Evolutionary conservation across 2,797 vertebrate species (phyloP), one percentile per base, ranked within the genome.

Genomic region (Tragopan temminckii): DNA sequence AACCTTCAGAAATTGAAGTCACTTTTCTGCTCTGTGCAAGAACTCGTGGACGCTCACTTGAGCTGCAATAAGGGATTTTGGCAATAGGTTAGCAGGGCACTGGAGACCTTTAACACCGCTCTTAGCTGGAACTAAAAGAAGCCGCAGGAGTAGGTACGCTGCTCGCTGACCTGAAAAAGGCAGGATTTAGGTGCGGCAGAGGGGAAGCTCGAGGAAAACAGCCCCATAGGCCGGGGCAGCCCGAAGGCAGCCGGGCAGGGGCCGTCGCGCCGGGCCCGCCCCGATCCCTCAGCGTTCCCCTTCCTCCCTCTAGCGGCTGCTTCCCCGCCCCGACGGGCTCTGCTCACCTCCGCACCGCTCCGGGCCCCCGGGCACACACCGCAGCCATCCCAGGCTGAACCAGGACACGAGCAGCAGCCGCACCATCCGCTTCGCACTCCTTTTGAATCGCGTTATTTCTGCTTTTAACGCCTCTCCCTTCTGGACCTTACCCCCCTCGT

Each of bases 341-440:
- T 18, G 52, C 52, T 18, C 52, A 31, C 52, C 52, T 53, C 52
- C 52, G 52, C 52, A 11, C 16, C 16, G 50, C 50, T 29, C 27
- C 50, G 50, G 50, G 15, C 16, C 31, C 53, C 31, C 18, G 10
- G 31, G 7, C 53, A 55, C 18, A 55, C 53, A 20, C 18, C 8
- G 0, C 57, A 38, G 16, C 21, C 25, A 43, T 29, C 29, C 19
- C 0, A 0, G 27, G 11, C 6, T 8, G 7, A 77, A 40, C 13
- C 7, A 16, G 27, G 20, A 4, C 13, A 7, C 16, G 13, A 16
- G 25, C 13, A 7, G 11, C 35, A 27, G 27, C 29, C 36, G 3
- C 5, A 0, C 17, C 69, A 25, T 1, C 36, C 24, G 0, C 24
- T 59, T n/a, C 3, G 2, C 43, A 11, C 2, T 21, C 11, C 53